Percentiles rank a stretch among this genome's conserved stretches.
Conservation (phyloP, 1,140 invertebrate genomes). For the Camponotus floridanus region DNA sequence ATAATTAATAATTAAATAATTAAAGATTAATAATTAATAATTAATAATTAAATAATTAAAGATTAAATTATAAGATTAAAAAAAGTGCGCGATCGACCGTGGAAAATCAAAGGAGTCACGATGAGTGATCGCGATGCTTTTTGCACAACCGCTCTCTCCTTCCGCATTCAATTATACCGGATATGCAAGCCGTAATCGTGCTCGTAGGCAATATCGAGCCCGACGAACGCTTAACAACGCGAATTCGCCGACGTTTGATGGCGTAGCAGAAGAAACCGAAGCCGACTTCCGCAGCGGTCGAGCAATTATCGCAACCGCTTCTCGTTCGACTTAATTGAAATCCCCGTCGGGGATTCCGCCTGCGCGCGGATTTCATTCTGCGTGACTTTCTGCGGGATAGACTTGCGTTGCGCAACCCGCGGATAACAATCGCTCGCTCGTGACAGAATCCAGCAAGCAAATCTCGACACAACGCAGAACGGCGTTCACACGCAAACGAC, state of each 20-base stretch:
- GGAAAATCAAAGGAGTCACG: conserved; percentile 20
- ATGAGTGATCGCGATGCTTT: background rate
- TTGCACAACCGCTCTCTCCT: background rate
- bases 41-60: background rate
- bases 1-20: background rate
- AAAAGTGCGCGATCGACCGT: background rate
- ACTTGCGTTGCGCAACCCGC: conserved; percentile 65
- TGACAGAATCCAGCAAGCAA: conserved; percentile 36
- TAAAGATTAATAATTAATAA: too few relatives aligned
- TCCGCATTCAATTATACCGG: conserved; percentile 3
- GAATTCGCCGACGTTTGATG: conserved; percentile 17
- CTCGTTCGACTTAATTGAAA: conserved; percentile 67
- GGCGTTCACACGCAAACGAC: conserved; percentile 3
- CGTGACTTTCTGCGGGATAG: conserved; percentile 46
- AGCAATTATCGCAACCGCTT: conserved; percentile 66
- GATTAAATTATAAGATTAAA: background rate
- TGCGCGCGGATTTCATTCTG: conserved; percentile 37
- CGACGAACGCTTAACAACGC: background rate
- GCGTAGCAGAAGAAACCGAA: background rate
- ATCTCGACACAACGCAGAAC: background rate
- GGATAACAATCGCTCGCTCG: conserved; percentile 61
- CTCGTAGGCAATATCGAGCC: background rate
- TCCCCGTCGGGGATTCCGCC: conserved; percentile 21
- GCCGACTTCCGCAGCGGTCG: conserved; percentile 39
- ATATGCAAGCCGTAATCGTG: conserved; percentile 18